phyloP scores from a whole-genome alignment of 1,140 invertebrate species.

The Amyelois transitella region DNA sequence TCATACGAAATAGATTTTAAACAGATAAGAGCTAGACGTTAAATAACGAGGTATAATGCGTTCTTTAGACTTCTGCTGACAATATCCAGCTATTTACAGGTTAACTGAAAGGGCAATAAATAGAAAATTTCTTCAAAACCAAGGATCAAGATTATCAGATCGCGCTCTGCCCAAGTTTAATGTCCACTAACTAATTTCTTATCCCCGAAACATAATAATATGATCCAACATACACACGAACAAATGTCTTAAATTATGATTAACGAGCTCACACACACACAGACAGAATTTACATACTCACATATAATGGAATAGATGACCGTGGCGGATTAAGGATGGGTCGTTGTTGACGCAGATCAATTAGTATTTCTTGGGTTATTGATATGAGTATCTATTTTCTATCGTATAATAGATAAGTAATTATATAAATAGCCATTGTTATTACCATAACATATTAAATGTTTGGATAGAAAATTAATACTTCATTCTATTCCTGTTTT shows the following conservation, averaged over 20 bases:
- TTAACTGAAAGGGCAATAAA: not conserved
- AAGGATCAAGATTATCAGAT: constrained; percentile 10
- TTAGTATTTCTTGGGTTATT: constrained; percentile 35
- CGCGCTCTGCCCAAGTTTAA: constrained; percentile 53
- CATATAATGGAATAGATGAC: constrained; percentile 60
- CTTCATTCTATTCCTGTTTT: no score
- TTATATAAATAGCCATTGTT: no score
- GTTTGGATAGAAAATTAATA: no score
- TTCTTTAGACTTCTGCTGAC: no score
- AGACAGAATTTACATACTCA: constrained; percentile 26
- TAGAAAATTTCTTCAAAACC: not conserved
- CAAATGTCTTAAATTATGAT: constrained; percentile 73
- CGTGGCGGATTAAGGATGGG: constrained; percentile 52
- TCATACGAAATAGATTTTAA: no score
- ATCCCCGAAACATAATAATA: constrained; percentile 73
- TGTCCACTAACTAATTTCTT: constrained; percentile 75
- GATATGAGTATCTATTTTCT: not conserved
- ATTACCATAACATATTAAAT: no score
- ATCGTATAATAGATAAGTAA: no score
- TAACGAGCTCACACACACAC: constrained; percentile 66
- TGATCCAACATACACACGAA: constrained; percentile 65
- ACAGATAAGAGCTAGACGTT: no score
- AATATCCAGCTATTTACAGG: no score
- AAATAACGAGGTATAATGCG: no score
- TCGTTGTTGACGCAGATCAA: constrained; percentile 31